Percentiles rank a stretch among this genome's conserved stretches.
Conservation (phyloP, 2,797 vertebrate species). For the Enteromius afrohamiltoni region DNA sequence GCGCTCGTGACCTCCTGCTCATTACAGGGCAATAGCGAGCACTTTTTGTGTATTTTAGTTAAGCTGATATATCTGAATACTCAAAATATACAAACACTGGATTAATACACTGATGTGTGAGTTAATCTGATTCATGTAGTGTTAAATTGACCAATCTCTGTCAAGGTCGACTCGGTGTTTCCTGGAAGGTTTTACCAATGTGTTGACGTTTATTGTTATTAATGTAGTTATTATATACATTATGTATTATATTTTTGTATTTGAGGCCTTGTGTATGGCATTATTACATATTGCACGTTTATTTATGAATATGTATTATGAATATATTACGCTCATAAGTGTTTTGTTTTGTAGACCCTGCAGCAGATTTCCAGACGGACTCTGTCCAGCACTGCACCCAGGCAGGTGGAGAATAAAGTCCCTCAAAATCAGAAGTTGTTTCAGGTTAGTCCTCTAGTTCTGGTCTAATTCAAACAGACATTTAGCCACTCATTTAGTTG, state of each 20-base stretch:
- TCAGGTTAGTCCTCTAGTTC: constrained; percentile 74
- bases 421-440: constrained; percentile 83
- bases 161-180: background rate
- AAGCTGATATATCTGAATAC: background rate
- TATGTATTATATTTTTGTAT: too few species aligned
- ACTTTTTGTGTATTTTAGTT: background rate
- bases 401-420: constrained; percentile 79
- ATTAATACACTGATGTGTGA: background rate
- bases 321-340: accelerated
- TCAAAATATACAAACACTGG: background rate
- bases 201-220: background rate
- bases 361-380: constrained; percentile 76
- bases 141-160: too few species aligned
- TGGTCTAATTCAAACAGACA: background rate
- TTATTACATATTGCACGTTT: background rate
- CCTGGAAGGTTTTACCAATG: background rate
- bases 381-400: constrained; percentile 76
- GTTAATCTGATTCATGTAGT: background rate
- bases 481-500: background rate
- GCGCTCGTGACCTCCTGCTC: constrained; percentile 23
- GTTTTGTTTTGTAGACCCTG: constrained; percentile 70
- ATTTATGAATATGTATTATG: too few species aligned
- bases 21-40: background rate
- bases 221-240: background rate
- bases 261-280: background rate